phyloP scores from a whole-genome alignment of 2,113 vertebrate species.

The Taurulus bubalis region DNA sequence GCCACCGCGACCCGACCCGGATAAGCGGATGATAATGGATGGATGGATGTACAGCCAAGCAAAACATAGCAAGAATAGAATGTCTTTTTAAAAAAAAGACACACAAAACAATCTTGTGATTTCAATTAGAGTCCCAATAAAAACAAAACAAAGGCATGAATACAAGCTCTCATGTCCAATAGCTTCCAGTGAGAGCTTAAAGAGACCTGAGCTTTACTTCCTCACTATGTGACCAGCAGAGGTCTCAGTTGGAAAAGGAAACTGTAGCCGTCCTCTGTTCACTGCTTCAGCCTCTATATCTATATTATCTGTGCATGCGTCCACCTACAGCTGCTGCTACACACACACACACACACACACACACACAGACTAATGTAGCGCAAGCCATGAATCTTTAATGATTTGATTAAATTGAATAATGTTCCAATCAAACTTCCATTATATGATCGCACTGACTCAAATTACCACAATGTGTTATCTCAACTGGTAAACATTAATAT shows the following conservation, averaged over 20 bases:
- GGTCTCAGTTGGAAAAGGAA: slow-evolving; percentile 50
- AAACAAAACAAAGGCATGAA: too few species aligned
- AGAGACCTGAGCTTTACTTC: neutral
- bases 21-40: too few species aligned
- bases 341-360: neutral
- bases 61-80: too few species aligned
- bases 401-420: slow-evolving; percentile 40
- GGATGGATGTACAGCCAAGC: too few species aligned
- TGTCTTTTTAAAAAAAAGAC: too few species aligned
- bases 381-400: slow-evolving; percentile 20
- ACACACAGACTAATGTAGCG: neutral
- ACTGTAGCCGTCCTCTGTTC: neutral
- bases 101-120: too few species aligned
- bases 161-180: neutral
- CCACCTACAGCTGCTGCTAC: slow-evolving; percentile 36
- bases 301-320: neutral
- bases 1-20: too few species aligned
- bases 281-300: neutral
- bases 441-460: slow-evolving; percentile 8
- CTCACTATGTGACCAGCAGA: slow-evolving; percentile 55
- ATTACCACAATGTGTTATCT: slow-evolving; percentile 7
- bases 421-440: slow-evolving; percentile 15
- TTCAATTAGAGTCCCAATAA: too few species aligned
- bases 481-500: slow-evolving; percentile 23
- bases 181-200: neutral